A percentile compares a stretch with the other conserved stretches of the same genome.
These are phyloP conservation scores for Brenthis ino DNA, from an alignment of 2,888 invertebrate species.

Conservation along the genomic window DNA sequence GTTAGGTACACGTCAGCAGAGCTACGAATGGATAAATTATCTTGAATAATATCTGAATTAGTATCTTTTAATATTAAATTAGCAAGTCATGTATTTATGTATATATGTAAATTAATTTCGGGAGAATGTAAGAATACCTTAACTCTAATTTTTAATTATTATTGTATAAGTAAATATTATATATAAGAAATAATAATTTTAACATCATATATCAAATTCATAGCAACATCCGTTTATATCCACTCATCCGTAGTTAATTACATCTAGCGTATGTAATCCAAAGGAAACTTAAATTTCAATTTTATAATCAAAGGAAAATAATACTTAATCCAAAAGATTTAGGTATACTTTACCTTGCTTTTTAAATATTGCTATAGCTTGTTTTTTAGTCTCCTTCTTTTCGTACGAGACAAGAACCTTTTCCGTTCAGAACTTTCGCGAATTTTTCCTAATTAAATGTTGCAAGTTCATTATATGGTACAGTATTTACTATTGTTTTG, in stretches of 20 bases:
- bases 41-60: no score
- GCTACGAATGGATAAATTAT: no score
- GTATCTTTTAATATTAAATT: no score
- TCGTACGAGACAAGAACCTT: constrained; percentile 33
- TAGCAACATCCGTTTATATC: constrained; percentile 12
- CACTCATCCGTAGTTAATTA: constrained; percentile 69
- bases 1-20: no score
- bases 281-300: constrained; percentile 42
- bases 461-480: constrained; percentile 35
- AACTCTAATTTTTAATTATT: no score
- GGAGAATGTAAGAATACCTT: no score
- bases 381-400: constrained; percentile 31
- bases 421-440: constrained; percentile 32
- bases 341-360: constrained; percentile 17
- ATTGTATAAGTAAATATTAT: not conserved
- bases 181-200: not conserved
- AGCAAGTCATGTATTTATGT: no score
- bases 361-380: constrained; percentile 10
- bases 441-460: constrained; percentile 41
- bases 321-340: constrained; percentile 14
- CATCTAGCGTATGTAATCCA: constrained; percentile 57
- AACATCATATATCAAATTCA: not conserved
- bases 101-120: no score
- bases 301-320: constrained; percentile 19
- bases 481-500: constrained; percentile 30